A percentile compares a stretch with the other conserved stretches of the same genome.
Conservation (phyloP, 1,140 invertebrate species). For the Neuroterus valhalla region DNA sequence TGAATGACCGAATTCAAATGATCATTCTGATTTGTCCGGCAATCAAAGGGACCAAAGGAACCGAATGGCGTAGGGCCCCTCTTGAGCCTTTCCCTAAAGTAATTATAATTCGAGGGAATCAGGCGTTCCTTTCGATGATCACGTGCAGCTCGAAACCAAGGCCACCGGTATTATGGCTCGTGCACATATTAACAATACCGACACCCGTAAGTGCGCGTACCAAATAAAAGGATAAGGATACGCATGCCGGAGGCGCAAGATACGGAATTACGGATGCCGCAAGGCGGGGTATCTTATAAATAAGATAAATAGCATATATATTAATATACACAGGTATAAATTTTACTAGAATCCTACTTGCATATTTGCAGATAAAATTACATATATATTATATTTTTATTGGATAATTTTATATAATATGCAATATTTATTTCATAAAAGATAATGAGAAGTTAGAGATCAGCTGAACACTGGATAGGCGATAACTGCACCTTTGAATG, state of each 20-base stretch:
- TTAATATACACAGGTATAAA: no score
- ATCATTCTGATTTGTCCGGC: constrained; percentile 31
- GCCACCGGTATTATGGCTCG: constrained; percentile 4
- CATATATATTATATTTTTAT: no score
- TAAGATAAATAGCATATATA: no score
- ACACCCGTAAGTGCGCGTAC: constrained; percentile 5
- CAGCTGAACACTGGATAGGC: no score
- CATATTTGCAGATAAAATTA: no score
- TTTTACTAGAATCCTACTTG: no score
- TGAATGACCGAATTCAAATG: background rate
- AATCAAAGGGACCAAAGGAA: constrained; percentile 1
- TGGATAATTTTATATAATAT: no score
- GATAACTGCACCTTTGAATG: no score
- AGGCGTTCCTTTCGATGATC: constrained; percentile 29
- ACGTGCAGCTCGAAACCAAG: constrained; percentile 30
- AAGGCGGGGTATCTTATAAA: no score
- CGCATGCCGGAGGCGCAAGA: background rate
- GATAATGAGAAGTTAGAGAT: no score
- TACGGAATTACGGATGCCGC: no score
- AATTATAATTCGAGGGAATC: constrained; percentile 44
- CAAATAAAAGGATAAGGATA: background rate
- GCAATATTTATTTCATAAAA: no score
- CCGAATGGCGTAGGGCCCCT: background rate
- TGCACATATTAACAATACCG: constrained; percentile 26
- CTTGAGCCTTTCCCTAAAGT: constrained; percentile 1